phyloP scores from a whole-genome alignment of 2,888 invertebrate genomes.

The Cremastobaeus sp. region DNA sequence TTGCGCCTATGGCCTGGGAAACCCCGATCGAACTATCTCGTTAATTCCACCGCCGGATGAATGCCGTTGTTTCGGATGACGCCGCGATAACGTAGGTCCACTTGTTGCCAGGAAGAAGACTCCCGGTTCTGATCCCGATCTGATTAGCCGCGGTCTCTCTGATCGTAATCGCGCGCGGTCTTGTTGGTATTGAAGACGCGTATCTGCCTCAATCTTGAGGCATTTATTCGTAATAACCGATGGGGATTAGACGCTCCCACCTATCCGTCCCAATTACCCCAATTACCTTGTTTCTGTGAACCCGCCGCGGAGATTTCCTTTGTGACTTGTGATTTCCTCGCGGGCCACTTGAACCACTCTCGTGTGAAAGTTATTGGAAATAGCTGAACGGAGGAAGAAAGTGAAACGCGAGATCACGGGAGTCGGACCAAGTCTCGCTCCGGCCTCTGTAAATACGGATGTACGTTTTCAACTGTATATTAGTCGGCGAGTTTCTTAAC shows the following conservation, averaged over 20 bases:
- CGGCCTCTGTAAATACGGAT: too few relatives aligned
- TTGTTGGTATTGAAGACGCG: neutral
- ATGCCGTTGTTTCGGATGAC: slow-evolving; percentile 1
- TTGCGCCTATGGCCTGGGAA: too few relatives aligned
- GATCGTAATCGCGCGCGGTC: slow-evolving; percentile 8
- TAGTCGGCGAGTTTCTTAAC: neutral
- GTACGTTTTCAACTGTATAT: too few relatives aligned
- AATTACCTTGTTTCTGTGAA: slow-evolving; percentile 16
- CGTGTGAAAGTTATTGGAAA: slow-evolving; percentile 15
- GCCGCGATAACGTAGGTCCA: slow-evolving; percentile 6
- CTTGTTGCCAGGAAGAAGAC: slow-evolving; percentile 10
- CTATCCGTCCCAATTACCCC: slow-evolving; percentile 20
- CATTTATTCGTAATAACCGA: slow-evolving; percentile 26
- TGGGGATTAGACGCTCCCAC: slow-evolving; percentile 15
- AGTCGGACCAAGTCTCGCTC: too few relatives aligned
- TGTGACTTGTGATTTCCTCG: too few relatives aligned
- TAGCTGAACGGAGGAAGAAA: neutral
- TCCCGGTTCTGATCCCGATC: neutral
- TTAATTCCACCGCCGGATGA: slow-evolving; percentile 7
- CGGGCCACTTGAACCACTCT: neutral
- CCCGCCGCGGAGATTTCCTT: too few relatives aligned
- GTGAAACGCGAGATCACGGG: neutral
- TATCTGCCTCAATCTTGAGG: slow-evolving; percentile 12
- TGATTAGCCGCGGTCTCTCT: slow-evolving; percentile 4
- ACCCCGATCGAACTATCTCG: slow-evolving; percentile 2